These are phyloP conservation scores for Ormyrus rosae DNA, from an alignment of 2,888 invertebrate species.

Conservation along the genomic window DNA sequence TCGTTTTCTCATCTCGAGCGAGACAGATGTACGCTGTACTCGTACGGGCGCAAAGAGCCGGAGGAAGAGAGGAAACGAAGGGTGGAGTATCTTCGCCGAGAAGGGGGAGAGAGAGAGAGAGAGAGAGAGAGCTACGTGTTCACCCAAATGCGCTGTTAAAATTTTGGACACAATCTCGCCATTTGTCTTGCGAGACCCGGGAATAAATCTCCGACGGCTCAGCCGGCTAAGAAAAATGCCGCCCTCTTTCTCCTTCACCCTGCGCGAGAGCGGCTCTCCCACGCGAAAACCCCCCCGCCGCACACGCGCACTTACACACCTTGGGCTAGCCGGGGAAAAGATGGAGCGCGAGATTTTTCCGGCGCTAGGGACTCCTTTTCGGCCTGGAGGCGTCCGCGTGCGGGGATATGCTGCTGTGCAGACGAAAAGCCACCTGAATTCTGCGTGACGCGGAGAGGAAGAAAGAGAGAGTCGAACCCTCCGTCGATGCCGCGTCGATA, in stretches of 20 bases:
- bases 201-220: slow-evolving; percentile 81
- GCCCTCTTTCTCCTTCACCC: slow-evolving; percentile 73
- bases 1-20: slow-evolving; percentile 59
- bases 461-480: slow-evolving; percentile 62
- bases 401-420: background rate
- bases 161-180: slow-evolving; percentile 88
- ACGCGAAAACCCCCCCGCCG: slow-evolving; percentile 69
- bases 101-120: slow-evolving; percentile 53
- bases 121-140: slow-evolving; percentile 76
- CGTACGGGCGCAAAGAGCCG: background rate
- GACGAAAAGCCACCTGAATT: slow-evolving; percentile 12
- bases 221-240: slow-evolving; percentile 79
- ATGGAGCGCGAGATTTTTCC: slow-evolving; percentile 6
- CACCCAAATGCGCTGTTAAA: slow-evolving; percentile 85
- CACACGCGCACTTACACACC: slow-evolving; percentile 55
- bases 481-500: slow-evolving; percentile 71
- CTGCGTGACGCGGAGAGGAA: background rate
- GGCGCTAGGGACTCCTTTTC: background rate
- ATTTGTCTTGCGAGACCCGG: slow-evolving; percentile 86
- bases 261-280: slow-evolving; percentile 60
- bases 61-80: slow-evolving; percentile 32
- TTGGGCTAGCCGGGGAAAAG: slow-evolving; percentile 35
- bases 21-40: background rate
- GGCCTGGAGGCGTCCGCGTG: too few relatives aligned
- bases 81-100: slow-evolving; percentile 29